Base-by-base conservation (phyloP, 2,888 invertebrate species). In the Mythimna ferrago region DNA sequence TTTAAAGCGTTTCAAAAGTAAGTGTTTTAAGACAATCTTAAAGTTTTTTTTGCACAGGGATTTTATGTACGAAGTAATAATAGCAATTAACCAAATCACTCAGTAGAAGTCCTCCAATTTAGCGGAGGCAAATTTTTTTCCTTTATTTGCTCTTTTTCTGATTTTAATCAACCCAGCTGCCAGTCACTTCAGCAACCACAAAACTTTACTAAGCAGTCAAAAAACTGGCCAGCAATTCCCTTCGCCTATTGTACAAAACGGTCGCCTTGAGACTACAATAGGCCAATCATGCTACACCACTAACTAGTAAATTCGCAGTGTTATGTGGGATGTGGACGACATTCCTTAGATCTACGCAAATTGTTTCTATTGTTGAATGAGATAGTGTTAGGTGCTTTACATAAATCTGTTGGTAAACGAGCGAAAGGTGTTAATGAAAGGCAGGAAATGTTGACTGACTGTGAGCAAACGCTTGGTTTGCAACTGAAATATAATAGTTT, bases 301-400 rank as follows among this genome's bases (percentile, higher is more conserved):
- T 78, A 81, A 81, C 81, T 78, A 70, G 70, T 78, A 71, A 78
- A 81, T 81, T 81, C 68, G 76, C 70, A 71, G 62, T 72, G 73
- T 77, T 75, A 83, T 82, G 82, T 82, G 73, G 82, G 84, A 78
- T 74, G 82, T 71, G 62, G 66, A 74, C 73, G 54, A 74, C 82
- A 76, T 84, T 80, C 82, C 79, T 76, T 80, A 67, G 77, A 66
- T 76, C 73, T 78, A 72, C 80, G 71, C 82, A 84, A 84, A 84
- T 84, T 82, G 80, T 68, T 70, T 68, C 84, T 72, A 80, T 84
- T 84, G 82, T 84, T 74, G 72, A 76, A 68, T 73, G 73, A 72
- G 72, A 65, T 71, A 76, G 70, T 61, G 73, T n/a, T 76, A 41
- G 72, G 65, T 62, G 76, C 51, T 76, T 73, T 62, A 66, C 69